These are phyloP conservation scores for Chaetodon auriga DNA, from an alignment of 2,113 vertebrate species.

Conservation along the genomic window DNA sequence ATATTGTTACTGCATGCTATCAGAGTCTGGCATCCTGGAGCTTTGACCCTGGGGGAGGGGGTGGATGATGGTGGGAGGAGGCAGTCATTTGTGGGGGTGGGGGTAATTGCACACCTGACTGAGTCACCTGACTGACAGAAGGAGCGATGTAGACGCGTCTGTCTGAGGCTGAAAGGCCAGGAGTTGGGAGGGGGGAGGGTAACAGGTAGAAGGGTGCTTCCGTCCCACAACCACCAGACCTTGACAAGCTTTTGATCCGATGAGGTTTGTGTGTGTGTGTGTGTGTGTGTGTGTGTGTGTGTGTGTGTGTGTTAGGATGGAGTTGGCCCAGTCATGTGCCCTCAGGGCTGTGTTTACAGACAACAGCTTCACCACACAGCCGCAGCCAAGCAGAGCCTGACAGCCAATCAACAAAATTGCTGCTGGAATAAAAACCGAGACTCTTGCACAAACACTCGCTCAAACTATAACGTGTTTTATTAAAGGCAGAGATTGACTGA, in stretches of 20 bases:
- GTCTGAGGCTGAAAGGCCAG: conserved; percentile 63
- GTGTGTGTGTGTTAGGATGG: conserved; percentile 44
- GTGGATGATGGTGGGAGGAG: conserved; percentile 31
- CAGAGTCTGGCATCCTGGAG: conserved; percentile 75
- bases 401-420: conserved; percentile 73
- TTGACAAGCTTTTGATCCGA: conserved; percentile 69
- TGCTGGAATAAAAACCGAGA: conserved; percentile 51
- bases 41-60: conserved; percentile 55
- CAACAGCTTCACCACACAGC: conserved; percentile 70
- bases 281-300: conserved; percentile 38
- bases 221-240: conserved; percentile 61
- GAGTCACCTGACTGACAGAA: conserved; percentile 75
- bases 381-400: conserved; percentile 71
- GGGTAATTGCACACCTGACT: conserved; percentile 77
- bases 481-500: conserved; percentile 25
- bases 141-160: conserved; percentile 66
- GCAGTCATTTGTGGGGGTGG: conserved; percentile 31
- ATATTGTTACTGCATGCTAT: conserved; percentile 77
- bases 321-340: conserved; percentile 73
- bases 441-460: conserved; percentile 41
- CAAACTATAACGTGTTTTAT: conserved; percentile 7
- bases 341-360: conserved; percentile 75
- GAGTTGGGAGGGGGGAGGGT: conserved; percentile 20
- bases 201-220: conserved; percentile 64
- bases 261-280: conserved; percentile 47